Base-by-base conservation (phyloP, 2,888 invertebrate genomes). In the Lasioglossum pauxillum region DNA sequence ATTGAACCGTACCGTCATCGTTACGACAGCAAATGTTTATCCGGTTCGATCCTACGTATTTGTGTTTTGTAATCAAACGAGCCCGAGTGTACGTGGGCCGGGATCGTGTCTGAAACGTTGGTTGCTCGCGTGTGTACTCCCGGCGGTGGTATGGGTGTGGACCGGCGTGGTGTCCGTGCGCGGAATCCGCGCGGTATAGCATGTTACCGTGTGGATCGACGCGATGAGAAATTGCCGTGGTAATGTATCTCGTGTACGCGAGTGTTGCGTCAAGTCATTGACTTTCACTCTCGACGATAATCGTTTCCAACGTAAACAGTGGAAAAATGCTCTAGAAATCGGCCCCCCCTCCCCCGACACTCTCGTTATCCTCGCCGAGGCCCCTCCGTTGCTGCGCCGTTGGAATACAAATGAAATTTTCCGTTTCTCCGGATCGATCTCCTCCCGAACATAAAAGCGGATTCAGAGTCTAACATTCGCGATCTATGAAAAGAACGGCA, bases 251-350 rank as follows among this genome's bases (percentile, higher is more conserved):
- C 79, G 87, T 84, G 86, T 86, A 88, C 87, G 87, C 84, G 89
- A 85, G 80, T 82, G 79, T 91, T 92, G 90, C 90, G 86, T 91
- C 88, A 89, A 85, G 85, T 86, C 85, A 87, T 84, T 89, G 90
- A 88, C 89, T 91, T 92, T 91, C 90, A 90, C 90, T 86, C 90
- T 80, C 91, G 82, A 87, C 80, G 78, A 77, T 82, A 83, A 89
- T 82, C 72, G 64, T 69, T 78, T 72, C 41, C 69, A 71, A 77
- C 12, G n/a, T 81, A 81, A 53, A 27, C 46, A 76, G 57, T 49
- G 44, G 72, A 84, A 84, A 78, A 79, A 77, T 82, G 78, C 38
- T 83, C 67, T 75, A 72, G 76, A 78, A 69, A 78, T 78, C 81
- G 83, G 73, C 49, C 78, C 75, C 76, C 31, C 2, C 31, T 2